Percentiles rank a stretch among this genome's conserved stretches.
These are phyloP conservation scores for Mizuhopecten yessoensis DNA, from an alignment of 1,140 invertebrate species.

Conservation along the genomic window DNA sequence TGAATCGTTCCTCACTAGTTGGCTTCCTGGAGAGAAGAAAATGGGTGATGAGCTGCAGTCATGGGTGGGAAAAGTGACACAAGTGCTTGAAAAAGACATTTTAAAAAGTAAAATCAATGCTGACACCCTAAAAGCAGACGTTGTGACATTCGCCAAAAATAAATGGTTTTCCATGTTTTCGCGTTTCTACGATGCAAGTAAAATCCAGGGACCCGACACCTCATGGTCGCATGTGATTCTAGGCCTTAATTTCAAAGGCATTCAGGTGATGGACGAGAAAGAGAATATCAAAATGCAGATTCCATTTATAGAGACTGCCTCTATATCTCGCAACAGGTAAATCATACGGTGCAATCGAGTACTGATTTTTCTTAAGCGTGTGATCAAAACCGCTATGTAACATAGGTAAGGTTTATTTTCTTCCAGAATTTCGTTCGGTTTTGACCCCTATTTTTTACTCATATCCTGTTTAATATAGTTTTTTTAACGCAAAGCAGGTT, in stretches of 20 bases:
- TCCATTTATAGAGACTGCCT: constrained; percentile 69
- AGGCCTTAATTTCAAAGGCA: constrained; percentile 67
- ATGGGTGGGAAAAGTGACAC: constrained; percentile 57
- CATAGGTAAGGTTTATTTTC: no score
- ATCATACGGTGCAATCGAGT: not conserved
- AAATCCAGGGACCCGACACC: constrained; percentile 55
- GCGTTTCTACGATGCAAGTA: constrained; percentile 73
- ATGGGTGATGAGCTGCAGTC: constrained; percentile 43
- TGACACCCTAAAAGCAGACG: constrained; percentile 64
- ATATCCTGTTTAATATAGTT: no score
- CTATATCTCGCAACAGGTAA: constrained; percentile 69
- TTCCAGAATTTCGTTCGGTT: no score
- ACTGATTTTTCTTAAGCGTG: no score
- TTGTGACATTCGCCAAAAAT: constrained; percentile 70
- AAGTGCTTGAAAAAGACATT: constrained; percentile 66
- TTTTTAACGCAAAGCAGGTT: no score
- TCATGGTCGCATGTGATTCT: constrained; percentile 55
- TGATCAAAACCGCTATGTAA: no score
- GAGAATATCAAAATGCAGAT: constrained; percentile 70
- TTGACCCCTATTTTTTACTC: no score
- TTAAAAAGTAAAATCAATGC: constrained; percentile 48
- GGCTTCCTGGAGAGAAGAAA: constrained; percentile 65
- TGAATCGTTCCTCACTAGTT: constrained; percentile 62
- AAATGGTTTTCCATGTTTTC: constrained; percentile 72
- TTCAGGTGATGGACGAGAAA: constrained; percentile 73